Conservation (phyloP, 2,113 vertebrate species). For the Pelecanus crispus region DNA sequence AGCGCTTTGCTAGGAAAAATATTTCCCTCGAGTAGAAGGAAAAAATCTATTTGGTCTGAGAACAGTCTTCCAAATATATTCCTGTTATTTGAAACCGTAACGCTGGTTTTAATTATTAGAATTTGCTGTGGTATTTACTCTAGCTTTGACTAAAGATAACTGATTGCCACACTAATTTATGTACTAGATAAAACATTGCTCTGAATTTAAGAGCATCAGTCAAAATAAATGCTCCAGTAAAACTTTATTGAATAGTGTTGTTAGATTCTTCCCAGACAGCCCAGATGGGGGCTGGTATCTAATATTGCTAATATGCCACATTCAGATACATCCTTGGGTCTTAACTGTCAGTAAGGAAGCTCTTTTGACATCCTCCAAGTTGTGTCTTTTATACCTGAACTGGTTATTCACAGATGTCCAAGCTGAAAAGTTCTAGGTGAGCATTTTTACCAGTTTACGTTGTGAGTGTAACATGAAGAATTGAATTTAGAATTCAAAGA, state of each 20-base stretch:
- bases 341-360: background rate
- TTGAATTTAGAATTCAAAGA: background rate
- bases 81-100: background rate
- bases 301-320: background rate
- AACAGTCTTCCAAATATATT: background rate
- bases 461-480: background rate
- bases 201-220: background rate
- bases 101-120: background rate
- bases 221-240: background rate
- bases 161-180: background rate
- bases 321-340: background rate
- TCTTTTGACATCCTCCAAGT: background rate
- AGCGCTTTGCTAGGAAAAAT: background rate
- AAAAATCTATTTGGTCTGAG: background rate
- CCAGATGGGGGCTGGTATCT: background rate
- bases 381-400: background rate
- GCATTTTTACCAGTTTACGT: background rate
- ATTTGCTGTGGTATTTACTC: background rate
- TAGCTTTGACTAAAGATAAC: background rate
- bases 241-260: background rate
- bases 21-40: background rate
- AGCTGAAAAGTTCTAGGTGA: background rate
- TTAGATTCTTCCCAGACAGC: background rate
- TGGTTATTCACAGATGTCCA: background rate
- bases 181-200: background rate